Conservation (phyloP, 2,888 invertebrate species). For the Drosophila mimetica region DNA sequence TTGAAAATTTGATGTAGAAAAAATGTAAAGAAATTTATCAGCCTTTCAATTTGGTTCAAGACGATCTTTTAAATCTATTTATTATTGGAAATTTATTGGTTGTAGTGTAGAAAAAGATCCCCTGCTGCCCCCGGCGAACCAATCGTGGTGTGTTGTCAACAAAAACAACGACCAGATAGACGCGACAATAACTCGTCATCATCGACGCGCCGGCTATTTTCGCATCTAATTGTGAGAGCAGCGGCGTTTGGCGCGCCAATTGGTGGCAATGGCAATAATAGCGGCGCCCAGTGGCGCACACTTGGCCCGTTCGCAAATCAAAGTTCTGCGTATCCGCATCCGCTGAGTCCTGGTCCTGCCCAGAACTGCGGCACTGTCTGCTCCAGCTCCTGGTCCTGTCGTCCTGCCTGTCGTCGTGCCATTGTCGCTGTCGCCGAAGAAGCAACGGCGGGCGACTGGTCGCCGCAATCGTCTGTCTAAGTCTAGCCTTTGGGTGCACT, state of each 20-base stretch:
- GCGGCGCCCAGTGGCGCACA: slow-evolving; percentile 65
- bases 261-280: slow-evolving; percentile 75
- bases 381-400: slow-evolving; percentile 25
- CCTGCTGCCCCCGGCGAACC: background rate
- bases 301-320: slow-evolving; percentile 66
- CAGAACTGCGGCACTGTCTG: slow-evolving; percentile 40
- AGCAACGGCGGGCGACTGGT: slow-evolving; percentile 58
- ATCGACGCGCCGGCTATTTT: slow-evolving; percentile 54
- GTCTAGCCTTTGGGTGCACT: slow-evolving; percentile 47
- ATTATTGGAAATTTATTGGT: background rate
- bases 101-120: background rate
- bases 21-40: too few species aligned
- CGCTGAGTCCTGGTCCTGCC: slow-evolving; percentile 47
- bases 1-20: too few species aligned
- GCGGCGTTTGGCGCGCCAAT: slow-evolving; percentile 77
- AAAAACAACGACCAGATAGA: slow-evolving; percentile 44
- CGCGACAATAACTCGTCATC: slow-evolving; percentile 49
- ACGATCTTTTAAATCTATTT: background rate
- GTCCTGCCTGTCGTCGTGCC: slow-evolving; percentile 56
- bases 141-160: slow-evolving; percentile 33
- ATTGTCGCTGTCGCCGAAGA: slow-evolving; percentile 65
- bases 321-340: slow-evolving; percentile 67
- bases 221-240: slow-evolving; percentile 70
- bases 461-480: slow-evolving; percentile 65
- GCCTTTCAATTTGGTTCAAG: background rate